These are phyloP conservation scores for Chalcosyrphus nemorum DNA, from an alignment of 2,888 invertebrate genomes.

Conservation along the genomic window DNA sequence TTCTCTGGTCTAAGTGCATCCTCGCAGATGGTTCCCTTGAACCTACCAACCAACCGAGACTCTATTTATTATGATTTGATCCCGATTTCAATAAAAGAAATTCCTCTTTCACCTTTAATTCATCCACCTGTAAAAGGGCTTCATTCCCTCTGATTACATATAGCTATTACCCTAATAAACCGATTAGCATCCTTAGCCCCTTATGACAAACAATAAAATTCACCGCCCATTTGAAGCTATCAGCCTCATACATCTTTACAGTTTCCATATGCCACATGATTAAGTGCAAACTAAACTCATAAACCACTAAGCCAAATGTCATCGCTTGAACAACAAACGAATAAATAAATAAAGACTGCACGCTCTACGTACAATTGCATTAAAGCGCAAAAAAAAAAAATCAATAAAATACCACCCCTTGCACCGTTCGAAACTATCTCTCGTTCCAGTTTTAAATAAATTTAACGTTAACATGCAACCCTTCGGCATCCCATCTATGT, in stretches of 20 bases:
- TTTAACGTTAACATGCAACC: slow-evolving; percentile 54
- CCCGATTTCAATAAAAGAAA: too few relatives aligned
- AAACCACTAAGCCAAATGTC: slow-evolving; percentile 3
- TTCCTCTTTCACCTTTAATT: too few relatives aligned
- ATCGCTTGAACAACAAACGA: not conserved
- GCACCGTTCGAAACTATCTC: slow-evolving; percentile 28
- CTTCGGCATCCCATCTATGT: slow-evolving; percentile 28
- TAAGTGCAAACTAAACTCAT: slow-evolving; percentile 2
- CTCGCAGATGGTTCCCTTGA: too few relatives aligned
- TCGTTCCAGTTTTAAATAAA: slow-evolving; percentile 36
- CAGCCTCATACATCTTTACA: not conserved
- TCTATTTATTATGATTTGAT: too few relatives aligned
- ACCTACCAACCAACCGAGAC: too few relatives aligned
- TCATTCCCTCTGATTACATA: not conserved
- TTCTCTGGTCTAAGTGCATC: too few relatives aligned
- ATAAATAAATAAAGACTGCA: slow-evolving; percentile 22
- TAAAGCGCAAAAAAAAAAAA: not conserved
- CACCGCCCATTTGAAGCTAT: not conserved
- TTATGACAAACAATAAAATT: not conserved
- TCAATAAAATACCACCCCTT: not conserved
- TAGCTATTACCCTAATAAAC: not conserved
- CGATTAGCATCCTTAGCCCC: not conserved
- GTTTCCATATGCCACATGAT: not conserved
- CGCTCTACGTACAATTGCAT: slow-evolving; percentile 19
- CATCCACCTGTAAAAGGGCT: too few relatives aligned